Percentiles rank a stretch among this genome's conserved stretches.
Evolutionary conservation across 2,113 vertebrate species (phyloP).

Genomic region (Silurus glanis): DNA sequence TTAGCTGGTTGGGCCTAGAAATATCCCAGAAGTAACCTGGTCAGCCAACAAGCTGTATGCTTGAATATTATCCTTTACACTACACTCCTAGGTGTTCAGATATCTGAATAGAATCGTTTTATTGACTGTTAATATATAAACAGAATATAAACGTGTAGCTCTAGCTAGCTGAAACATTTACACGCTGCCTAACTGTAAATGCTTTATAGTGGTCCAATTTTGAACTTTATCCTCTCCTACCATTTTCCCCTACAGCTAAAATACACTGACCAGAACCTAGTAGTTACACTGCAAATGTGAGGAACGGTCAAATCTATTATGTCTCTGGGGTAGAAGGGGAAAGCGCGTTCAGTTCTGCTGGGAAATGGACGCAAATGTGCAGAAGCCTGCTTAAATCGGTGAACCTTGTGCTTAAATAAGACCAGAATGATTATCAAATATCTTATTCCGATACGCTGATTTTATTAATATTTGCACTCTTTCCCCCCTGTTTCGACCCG

Average conservation of each 20-base stretch:
- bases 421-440: not conserved
- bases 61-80: not conserved
- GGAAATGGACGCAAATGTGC: slow-evolving; percentile 51
- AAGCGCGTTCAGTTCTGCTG: slow-evolving; percentile 43
- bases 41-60: not conserved
- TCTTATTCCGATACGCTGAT: not conserved
- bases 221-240: not conserved
- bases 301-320: slow-evolving; percentile 60
- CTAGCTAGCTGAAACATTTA: not conserved
- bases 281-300: slow-evolving; percentile 2
- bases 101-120: not conserved
- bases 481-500: slow-evolving; percentile 74
- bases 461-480: not conserved
- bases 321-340: slow-evolving; percentile 63
- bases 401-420: not conserved
- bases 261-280: slow-evolving; percentile 54
- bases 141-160: not conserved
- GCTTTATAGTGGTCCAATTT: not conserved
- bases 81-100: not conserved
- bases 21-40: too few relatives aligned
- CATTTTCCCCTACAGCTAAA: not conserved
- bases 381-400: not conserved
- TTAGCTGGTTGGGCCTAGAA: not conserved
- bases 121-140: too few relatives aligned
- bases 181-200: not conserved